phyloP scores from a whole-genome alignment of 2,797 vertebrate species.

The Buceros bicornis region DNA sequence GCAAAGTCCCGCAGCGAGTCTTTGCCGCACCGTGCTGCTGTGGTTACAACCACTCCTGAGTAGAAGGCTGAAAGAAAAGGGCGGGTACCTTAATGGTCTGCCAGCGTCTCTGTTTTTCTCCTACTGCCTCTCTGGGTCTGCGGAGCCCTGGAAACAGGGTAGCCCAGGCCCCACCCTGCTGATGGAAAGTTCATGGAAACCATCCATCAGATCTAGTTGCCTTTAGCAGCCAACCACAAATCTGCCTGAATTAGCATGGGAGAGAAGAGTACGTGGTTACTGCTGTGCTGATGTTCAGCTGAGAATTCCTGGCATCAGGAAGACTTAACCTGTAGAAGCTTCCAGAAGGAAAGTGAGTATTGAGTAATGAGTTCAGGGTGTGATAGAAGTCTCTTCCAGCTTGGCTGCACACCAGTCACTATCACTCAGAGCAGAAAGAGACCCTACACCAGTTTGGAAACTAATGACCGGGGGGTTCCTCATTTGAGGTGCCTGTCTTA shows the following conservation, averaged over 20 bases:
- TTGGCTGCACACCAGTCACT: not conserved
- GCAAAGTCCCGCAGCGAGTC: not conserved
- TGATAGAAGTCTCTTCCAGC: not conserved
- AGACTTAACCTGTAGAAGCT: not conserved
- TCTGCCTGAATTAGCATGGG: not conserved
- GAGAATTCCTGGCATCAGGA: constrained; percentile 5
- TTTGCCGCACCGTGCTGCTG: not conserved
- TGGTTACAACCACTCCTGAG: not conserved
- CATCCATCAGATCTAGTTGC: constrained; percentile 16
- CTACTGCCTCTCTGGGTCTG: not conserved
- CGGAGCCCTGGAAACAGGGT: not conserved
- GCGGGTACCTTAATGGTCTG: not conserved
- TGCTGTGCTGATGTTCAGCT: not conserved
- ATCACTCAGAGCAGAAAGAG: not conserved
- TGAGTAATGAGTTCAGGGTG: not conserved
- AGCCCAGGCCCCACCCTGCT: not conserved
- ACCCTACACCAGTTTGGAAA: not conserved
- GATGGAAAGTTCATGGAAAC: constrained; percentile 26
- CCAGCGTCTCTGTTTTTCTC: not conserved
- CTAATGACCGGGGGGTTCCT: not conserved
- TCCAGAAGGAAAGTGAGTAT: constrained; percentile 23
- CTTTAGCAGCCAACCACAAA: constrained; percentile 71
- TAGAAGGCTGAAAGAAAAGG: not conserved
- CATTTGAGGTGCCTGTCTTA: not conserved
- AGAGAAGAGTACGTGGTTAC: not conserved